Conservation (phyloP, 2,113 vertebrate species). For the Baryphthengus martii region DNA sequence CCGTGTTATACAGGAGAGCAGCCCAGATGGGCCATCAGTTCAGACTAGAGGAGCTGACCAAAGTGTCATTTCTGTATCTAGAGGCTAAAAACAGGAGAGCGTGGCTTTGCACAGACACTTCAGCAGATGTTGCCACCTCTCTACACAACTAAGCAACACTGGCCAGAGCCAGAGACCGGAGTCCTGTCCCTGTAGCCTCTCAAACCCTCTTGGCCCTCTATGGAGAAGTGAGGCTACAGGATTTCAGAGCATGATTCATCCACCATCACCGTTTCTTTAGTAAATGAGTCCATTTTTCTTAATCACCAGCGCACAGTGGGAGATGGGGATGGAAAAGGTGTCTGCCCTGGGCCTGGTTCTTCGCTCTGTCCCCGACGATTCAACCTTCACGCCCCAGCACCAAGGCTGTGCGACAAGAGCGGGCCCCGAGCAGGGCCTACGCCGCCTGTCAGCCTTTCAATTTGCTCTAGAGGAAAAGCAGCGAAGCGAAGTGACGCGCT, state of each 20-base stretch:
- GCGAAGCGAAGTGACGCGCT: neutral
- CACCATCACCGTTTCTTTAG: neutral
- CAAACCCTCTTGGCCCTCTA: neutral
- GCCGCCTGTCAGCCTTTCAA: neutral
- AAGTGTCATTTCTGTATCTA: neutral
- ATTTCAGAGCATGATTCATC: neutral
- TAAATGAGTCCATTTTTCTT: neutral
- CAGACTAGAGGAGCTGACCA: neutral
- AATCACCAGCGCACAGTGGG: neutral
- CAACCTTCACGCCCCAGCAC: neutral
- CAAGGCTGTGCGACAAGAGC: neutral
- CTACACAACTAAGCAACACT: fast-evolving
- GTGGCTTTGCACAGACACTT: neutral
- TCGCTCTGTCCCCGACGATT: neutral
- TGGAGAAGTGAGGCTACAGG: neutral
- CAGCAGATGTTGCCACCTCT: neutral
- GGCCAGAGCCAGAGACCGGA: neutral
- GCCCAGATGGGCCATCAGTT: neutral
- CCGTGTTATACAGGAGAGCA: neutral
- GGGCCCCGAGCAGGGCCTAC: neutral
- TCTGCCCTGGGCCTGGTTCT: neutral
- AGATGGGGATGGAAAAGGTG: neutral
- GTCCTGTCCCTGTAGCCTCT: neutral
- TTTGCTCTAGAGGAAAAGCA: neutral
- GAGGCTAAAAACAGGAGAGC: neutral